Evolutionary conservation across 2,113 vertebrate species (phyloP).

Genomic region (Malurus alboscapulatus): DNA sequence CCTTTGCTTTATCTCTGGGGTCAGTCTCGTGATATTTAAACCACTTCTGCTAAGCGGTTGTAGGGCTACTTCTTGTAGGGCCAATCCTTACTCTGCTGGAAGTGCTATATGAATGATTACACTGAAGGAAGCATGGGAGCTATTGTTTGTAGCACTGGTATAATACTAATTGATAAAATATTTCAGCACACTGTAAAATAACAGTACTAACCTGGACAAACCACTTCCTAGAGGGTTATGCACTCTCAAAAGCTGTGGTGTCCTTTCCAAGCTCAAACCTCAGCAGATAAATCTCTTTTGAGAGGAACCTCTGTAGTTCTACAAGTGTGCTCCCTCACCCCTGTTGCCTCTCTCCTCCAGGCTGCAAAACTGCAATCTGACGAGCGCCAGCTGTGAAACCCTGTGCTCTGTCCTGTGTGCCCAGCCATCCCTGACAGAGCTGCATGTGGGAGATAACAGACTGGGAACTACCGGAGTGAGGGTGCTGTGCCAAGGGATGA

Average conservation of each 20-base stretch:
- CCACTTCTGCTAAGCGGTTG: background rate
- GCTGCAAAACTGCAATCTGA: conserved; percentile 73
- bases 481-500: conserved; percentile 69
- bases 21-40: background rate
- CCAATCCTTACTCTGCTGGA: background rate
- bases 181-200: background rate
- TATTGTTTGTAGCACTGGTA: background rate
- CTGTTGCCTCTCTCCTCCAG: background rate
- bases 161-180: background rate
- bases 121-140: background rate
- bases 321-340: background rate
- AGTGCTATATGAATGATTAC: background rate
- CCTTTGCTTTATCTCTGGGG: background rate
- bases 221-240: background rate
- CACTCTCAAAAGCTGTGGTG: background rate
- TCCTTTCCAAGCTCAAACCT: background rate
- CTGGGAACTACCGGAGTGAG: conserved; percentile 66
- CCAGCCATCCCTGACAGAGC: conserved; percentile 49
- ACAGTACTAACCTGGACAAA: background rate
- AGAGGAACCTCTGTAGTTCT: background rate
- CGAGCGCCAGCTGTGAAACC: conserved; percentile 43
- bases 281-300: background rate
- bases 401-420: conserved; percentile 32
- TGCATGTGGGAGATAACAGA: conserved; percentile 64
- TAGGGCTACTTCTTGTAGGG: background rate